These are phyloP conservation scores for Notiomystis cincta DNA, from an alignment of 2,113 vertebrate genomes.

Conservation along the genomic window DNA sequence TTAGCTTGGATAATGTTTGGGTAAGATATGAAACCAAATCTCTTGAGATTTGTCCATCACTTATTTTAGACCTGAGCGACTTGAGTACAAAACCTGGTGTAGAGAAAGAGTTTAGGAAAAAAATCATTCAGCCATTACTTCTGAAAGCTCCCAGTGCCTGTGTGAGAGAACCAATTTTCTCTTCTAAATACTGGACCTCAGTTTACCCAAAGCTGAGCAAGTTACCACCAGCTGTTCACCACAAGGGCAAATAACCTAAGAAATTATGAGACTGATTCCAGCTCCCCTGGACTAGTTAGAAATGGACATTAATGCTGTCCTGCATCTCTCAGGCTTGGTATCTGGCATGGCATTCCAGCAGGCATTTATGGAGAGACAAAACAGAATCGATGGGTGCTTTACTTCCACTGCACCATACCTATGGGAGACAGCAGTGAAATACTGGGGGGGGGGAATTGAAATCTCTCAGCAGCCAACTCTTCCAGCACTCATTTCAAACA, in stretches of 20 bases:
- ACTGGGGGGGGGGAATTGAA: neutral
- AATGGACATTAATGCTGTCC: neutral
- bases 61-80: constrained; percentile 38
- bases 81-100: constrained; percentile 30
- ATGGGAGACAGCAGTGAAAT: neutral
- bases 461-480: neutral
- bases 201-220: neutral
- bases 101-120: neutral
- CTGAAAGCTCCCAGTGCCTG: neutral
- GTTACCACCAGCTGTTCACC: neutral
- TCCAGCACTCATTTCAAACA: neutral
- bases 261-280: neutral
- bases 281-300: neutral
- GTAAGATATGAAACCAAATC: constrained; percentile 52
- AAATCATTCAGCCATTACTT: neutral
- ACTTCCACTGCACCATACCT: neutral
- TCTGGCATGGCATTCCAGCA: neutral
- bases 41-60: constrained; percentile 50
- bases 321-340: neutral
- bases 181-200: neutral
- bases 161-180: neutral
- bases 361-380: neutral
- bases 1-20: constrained; percentile 59
- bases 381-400: neutral
- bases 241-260: neutral